phyloP scores from a whole-genome alignment of 1,140 invertebrate genomes.

The Onthophagus taurus region DNA sequence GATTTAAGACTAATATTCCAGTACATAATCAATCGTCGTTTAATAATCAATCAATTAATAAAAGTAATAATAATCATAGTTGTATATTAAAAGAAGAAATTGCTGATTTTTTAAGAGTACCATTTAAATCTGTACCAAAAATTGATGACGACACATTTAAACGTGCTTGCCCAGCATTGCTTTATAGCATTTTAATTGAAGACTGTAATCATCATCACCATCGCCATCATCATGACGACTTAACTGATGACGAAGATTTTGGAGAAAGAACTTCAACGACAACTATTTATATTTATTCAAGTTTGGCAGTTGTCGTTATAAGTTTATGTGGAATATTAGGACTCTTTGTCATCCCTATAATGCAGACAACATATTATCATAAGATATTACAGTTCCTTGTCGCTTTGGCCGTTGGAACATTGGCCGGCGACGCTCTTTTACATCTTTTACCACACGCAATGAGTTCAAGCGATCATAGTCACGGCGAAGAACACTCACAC shows the following conservation, averaged over 20 bases:
- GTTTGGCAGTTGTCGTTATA: conserved; percentile 68
- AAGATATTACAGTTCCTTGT: conserved; percentile 85
- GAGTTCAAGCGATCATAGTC: conserved; percentile 15
- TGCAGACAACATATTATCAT: conserved; percentile 83
- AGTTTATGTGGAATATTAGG: conserved; percentile 76
- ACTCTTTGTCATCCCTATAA: conserved; percentile 78
- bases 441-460: conserved; percentile 87
- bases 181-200: conserved; percentile 25
- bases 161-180: conserved; percentile 26
- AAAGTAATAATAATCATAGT: neutral
- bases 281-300: conserved; percentile 64
- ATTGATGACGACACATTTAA: conserved; percentile 21
- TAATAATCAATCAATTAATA: conserved; percentile 1
- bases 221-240: neutral
- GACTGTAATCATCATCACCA: conserved; percentile 13
- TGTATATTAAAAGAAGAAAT: conserved; percentile 6
- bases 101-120: neutral
- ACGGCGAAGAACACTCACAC: conserved; percentile 33
- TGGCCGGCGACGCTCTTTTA: conserved; percentile 84
- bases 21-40: too few species aligned
- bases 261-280: neutral
- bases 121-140: conserved; percentile 1
- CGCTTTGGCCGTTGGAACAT: conserved; percentile 77
- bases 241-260: neutral
- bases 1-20: too few species aligned